Percentiles rank a stretch among this genome's conserved stretches.
These are phyloP conservation scores for Magallana ariakensis DNA, from an alignment of 1,140 invertebrate species.

Conservation along the genomic window DNA sequence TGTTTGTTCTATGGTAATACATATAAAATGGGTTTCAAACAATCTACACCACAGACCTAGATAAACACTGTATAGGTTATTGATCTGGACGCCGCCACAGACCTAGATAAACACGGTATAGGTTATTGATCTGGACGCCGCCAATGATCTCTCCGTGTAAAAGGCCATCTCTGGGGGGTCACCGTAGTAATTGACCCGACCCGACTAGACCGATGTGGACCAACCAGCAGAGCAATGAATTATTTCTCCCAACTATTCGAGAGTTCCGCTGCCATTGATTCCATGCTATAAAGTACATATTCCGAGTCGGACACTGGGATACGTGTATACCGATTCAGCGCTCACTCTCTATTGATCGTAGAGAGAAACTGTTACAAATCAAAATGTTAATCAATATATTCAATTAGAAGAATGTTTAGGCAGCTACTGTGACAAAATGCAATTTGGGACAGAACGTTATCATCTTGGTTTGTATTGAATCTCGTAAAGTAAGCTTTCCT, in stretches of 20 bases:
- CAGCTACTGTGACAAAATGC: not conserved
- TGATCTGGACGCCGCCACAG: no score
- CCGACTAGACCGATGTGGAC: not conserved
- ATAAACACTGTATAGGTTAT: no score
- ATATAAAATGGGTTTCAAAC: no score
- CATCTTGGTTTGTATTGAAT: not conserved
- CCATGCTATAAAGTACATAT: not conserved
- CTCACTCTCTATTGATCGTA: slow-evolving; percentile 8
- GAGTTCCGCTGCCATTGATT: not conserved
- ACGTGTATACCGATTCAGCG: not conserved
- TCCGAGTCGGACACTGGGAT: not conserved
- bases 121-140: no score
- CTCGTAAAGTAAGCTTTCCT: not conserved
- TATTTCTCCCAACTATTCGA: not conserved
- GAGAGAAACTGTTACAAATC: slow-evolving; percentile 1
- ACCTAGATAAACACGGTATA: no score
- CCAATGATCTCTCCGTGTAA: no score
- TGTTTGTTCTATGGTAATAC: no score
- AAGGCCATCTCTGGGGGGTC: no score
- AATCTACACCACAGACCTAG: no score
- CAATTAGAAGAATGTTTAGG: slow-evolving; percentile 12
- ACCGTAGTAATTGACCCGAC: not conserved
- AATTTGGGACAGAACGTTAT: not conserved
- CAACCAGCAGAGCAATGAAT: not conserved
- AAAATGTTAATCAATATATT: slow-evolving; percentile 22